Evolutionary conservation across 2,113 vertebrate genomes (phyloP).

Genomic region (Tetrax tetrax): DNA sequence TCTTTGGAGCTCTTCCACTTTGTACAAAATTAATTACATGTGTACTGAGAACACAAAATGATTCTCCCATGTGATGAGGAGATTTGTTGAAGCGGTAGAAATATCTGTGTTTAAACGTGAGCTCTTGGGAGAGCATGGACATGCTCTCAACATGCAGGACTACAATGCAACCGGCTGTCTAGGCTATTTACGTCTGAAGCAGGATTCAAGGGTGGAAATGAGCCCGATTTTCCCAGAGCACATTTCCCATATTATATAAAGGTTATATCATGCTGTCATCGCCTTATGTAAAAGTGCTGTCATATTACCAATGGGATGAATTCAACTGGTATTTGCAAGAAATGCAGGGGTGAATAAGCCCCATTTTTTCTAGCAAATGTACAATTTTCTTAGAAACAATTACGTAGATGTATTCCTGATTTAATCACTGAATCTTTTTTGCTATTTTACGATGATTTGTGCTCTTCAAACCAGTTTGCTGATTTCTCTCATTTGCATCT

Average conservation of each 20-base stretch:
- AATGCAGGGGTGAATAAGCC: neutral
- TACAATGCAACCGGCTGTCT: neutral
- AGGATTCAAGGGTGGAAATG: neutral
- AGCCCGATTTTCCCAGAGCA: neutral
- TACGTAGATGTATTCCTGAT: neutral
- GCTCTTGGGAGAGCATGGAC: neutral
- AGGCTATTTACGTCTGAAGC: neutral
- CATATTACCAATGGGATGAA: neutral
- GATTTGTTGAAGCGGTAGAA: neutral
- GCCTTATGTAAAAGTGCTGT: neutral
- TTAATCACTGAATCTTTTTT: neutral
- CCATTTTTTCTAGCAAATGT: neutral
- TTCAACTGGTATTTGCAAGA: neutral
- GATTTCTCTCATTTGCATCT: constrained; percentile 31
- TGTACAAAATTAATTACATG: constrained; percentile 42
- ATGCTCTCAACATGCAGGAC: neutral
- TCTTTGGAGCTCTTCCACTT: constrained; percentile 42
- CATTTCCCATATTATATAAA: neutral
- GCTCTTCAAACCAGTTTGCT: neutral
- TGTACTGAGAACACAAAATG: neutral
- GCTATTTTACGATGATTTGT: neutral
- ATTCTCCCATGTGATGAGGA: constrained; percentile 16
- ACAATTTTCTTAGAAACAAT: neutral
- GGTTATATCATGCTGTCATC: neutral
- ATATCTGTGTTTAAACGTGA: neutral